These are phyloP conservation scores for Clavelina lepadiformis DNA, from an alignment of 23 tunicate genomes.

Conservation along the genomic window DNA sequence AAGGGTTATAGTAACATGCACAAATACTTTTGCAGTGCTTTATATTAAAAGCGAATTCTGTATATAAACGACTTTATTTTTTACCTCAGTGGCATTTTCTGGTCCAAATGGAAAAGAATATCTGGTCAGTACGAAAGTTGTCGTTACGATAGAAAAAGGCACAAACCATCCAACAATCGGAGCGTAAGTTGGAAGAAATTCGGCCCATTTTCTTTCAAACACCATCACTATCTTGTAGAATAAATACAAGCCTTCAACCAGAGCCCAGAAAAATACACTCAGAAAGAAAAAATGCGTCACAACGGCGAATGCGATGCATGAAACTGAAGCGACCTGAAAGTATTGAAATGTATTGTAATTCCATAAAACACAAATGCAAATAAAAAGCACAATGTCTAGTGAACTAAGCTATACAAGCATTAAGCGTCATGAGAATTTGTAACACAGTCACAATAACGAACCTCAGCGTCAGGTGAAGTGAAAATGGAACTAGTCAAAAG, in stretches of 20 bases:
- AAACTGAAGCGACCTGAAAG: slow-evolving; percentile 16
- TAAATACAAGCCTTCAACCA: slow-evolving; percentile 78
- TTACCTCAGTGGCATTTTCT: background rate
- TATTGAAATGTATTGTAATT: background rate
- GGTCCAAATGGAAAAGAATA: background rate
- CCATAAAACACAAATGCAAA: background rate
- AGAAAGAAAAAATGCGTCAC: slow-evolving; percentile 69
- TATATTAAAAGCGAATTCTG: background rate
- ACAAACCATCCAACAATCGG: slow-evolving; percentile 70
- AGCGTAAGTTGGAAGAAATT: slow-evolving; percentile 26
- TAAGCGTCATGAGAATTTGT: background rate
- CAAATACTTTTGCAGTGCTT: background rate
- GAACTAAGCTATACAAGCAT: background rate
- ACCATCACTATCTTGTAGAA: slow-evolving; percentile 88
- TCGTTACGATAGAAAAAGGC: slow-evolving; percentile 36
- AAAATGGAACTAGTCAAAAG: slow-evolving; percentile 34
- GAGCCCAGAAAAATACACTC: slow-evolving; percentile 66
- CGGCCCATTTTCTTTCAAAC: slow-evolving; percentile 47
- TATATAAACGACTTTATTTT: background rate
- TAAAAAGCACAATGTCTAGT: background rate
- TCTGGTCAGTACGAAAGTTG: slow-evolving; percentile 36
- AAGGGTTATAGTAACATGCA: background rate
- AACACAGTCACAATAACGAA: too few relatives aligned
- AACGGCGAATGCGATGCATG: slow-evolving; percentile 53
- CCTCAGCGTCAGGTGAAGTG: slow-evolving; percentile 15